A percentile compares a stretch with the other conserved stretches of the same genome.
phyloP scores from a whole-genome alignment of 2,888 invertebrate genomes.

The Poecilobothrus nobilitatus region DNA sequence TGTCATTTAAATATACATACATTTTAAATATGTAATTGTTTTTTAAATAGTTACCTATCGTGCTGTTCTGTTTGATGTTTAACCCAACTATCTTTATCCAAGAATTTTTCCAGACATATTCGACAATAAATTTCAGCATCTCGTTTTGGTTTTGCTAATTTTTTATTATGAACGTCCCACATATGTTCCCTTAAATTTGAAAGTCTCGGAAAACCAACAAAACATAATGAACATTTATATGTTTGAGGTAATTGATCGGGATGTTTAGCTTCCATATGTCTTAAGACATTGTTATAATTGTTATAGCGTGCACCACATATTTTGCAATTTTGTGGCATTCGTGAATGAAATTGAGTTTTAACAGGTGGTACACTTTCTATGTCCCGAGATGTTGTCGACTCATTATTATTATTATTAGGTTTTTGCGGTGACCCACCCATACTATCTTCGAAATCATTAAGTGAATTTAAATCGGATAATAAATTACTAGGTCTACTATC shows the following conservation, averaged over 20 bases:
- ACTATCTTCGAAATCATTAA: constrained; percentile 34
- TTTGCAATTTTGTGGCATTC: constrained; percentile 42
- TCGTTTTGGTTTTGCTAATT: constrained; percentile 19
- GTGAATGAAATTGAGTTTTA: constrained; percentile 24
- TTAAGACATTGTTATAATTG: constrained; percentile 43
- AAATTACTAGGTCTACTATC: background rate
- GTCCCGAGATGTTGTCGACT: background rate
- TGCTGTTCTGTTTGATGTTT: constrained; percentile 23
- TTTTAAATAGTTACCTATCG: background rate
- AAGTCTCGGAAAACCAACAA: constrained; percentile 41
- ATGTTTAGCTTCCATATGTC: constrained; percentile 45
- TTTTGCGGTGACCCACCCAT: constrained; percentile 18
- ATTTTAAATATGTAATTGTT: too few relatives aligned
- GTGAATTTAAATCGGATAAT: constrained; percentile 29
- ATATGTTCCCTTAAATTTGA: constrained; percentile 43
- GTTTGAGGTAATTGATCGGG: constrained; percentile 43
- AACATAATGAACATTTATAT: constrained; percentile 41
- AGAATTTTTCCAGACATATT: constrained; percentile 20
- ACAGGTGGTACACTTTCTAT: background rate
- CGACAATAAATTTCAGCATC: constrained; percentile 15
- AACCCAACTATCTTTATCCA: constrained; percentile 23
- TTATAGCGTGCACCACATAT: constrained; percentile 44
- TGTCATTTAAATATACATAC: too few relatives aligned
- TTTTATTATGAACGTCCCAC: constrained; percentile 37
- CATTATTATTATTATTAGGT: background rate